These are phyloP conservation scores for Actenoides lindsayi DNA, from an alignment of 2,113 vertebrate species.

Conservation along the genomic window DNA sequence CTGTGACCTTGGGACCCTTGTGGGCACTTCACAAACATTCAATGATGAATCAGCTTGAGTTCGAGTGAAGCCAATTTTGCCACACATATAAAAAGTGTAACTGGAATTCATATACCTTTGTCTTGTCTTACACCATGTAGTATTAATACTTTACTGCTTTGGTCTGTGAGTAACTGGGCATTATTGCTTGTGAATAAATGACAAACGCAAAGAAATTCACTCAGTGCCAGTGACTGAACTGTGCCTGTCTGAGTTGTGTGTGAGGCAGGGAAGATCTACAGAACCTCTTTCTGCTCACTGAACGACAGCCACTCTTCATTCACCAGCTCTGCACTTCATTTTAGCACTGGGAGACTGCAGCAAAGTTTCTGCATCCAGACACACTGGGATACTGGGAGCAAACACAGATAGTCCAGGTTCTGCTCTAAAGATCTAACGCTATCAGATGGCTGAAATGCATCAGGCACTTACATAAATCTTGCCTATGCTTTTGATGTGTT, in stretches of 20 bases:
- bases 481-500: background rate
- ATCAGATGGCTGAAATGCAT: background rate
- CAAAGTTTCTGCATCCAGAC: background rate
- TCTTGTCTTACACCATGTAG: background rate
- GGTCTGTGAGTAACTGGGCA: background rate
- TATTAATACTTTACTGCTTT: background rate
- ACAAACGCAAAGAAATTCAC: background rate
- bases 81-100: background rate
- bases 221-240: background rate
- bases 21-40: background rate
- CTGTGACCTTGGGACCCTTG: background rate
- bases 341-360: background rate
- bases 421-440: background rate
- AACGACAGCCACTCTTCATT: background rate
- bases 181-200: background rate
- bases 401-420: background rate
- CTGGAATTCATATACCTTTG: background rate
- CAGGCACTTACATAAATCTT: background rate
- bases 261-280: background rate
- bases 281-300: background rate
- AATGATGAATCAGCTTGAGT: background rate
- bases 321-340: background rate
- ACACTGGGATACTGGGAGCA: background rate
- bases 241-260: accelerated
- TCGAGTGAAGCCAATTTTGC: background rate